Base-by-base conservation (phyloP, 2,113 vertebrate species). In the Pachypanchax playfairii region DNA sequence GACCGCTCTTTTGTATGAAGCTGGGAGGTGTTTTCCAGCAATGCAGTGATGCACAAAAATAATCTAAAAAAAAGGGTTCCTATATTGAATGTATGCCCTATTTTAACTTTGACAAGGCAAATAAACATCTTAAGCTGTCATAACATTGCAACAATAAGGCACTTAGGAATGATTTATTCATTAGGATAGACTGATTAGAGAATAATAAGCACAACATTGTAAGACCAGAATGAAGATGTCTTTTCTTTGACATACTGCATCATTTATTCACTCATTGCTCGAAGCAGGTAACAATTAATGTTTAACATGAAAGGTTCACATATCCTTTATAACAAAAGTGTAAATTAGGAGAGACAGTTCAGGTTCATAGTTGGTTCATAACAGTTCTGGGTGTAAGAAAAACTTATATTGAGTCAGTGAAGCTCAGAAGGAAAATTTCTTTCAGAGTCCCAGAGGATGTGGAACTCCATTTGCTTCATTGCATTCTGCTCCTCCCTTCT, bases 321-420 rank as follows among this genome's bases (percentile, higher is more conserved):
- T 52, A 3, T 62, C 53, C 24, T 2, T 28, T 68, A 31, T 46
- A 25, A 56, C 36, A 66, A 35, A 42, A 60, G 59, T 18, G 35
- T 51, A 38, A 75, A 69, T 64, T 2, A 24, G 36, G 31, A 76
- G 25, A 65, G 59, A 74, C 22, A 24, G 31, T 14, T 42, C 29
- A 51, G 56, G 82, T 82, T 87, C 78, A 82, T 65, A 52, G 25
- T 65, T 81, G 79, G 85, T 84, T 85, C 85, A 82, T 43, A 63
- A 69, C 69, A 66, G 66, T 79, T 47, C 48, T 41, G 41, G 20
- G 62, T 64, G 26, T 59, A 65, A 65, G 70, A 50, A 63, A 70
- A 79, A 77, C 77, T 73, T 75, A 85, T 25, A 78, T 43, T 36
- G 46, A 48, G 63, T 44, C 2, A 2, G 13, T 17, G 58, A 52